Evolutionary conservation across 2,888 invertebrate genomes (phyloP), one percentile per base, ranked within the genome.

Genomic region (Chironomus tentans): DNA sequence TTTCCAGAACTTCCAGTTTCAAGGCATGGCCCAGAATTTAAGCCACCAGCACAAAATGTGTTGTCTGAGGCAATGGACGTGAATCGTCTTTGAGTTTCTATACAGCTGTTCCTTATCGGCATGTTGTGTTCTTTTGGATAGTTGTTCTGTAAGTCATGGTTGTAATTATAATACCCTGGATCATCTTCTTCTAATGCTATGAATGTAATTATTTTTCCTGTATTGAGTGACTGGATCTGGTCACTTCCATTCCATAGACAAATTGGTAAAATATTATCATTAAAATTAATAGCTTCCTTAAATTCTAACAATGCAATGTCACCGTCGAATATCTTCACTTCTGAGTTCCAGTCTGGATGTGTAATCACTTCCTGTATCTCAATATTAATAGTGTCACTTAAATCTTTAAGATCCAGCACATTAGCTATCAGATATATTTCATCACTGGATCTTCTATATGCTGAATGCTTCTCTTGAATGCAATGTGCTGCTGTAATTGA

Each of bases 31-130:
- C 70, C 70, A 21, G 21, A 21, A 12, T 70, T 70, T 21, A 70
- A 12, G 4, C 70, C 70, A 22, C 70, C 70, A 48, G 48, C 70
- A 70, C 70, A 70, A 22, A 70, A 70, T 5, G 70, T 70, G n/a
- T 22, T 18, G n/a, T 48, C 21, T 10, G 48, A 12, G 1, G 47
- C 47, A 22, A 70, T 70, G 18, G 47, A 15, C 12, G 5, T 21
- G 13, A 70, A 48, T 21, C 70, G 10, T 22, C 21, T 48, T 48
- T 70, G 70, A 7, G 15, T 48, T 13, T 10, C 21, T n/a, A n/a
- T 21, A 13, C 70, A 70, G 15, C 18, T 15, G 13, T 10, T 21
- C 4, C 70, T 70, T 3, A 70, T 70, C 48, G 70, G 48, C 70
- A 70, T 70, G 7, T 48, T 47, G 13, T 18, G 48, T 21, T n/a